Conservation (phyloP, 2,797 vertebrate species). For the Spondyliosoma cantharus region DNA sequence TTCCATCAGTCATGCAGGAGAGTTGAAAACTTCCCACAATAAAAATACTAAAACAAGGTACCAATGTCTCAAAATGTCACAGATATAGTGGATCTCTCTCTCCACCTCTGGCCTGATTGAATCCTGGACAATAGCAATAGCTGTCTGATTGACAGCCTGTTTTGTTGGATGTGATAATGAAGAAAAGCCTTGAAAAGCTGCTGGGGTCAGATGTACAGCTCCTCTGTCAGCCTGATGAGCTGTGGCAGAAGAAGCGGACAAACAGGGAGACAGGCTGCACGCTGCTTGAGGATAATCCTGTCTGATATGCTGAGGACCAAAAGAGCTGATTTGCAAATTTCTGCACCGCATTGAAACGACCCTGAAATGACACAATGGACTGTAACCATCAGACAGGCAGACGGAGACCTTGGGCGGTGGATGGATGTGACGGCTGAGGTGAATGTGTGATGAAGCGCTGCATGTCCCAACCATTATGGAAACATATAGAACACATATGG, state of each 20-base stretch:
- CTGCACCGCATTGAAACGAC: constrained; percentile 66
- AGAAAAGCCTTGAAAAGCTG: constrained; percentile 57
- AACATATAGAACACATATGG: constrained; percentile 23
- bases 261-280: constrained; percentile 59
- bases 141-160: constrained; percentile 41
- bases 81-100: neutral
- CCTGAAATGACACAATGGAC: constrained; percentile 69
- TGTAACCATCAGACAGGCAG: constrained; percentile 54
- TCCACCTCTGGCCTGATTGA: neutral
- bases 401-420: constrained; percentile 46
- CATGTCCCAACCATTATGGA: neutral
- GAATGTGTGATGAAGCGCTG: constrained; percentile 50
- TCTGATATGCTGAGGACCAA: constrained; percentile 72
- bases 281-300: constrained; percentile 76
- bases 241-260: constrained; percentile 60
- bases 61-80: neutral
- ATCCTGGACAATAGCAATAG: constrained; percentile 14
- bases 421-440: constrained; percentile 55
- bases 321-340: constrained; percentile 80
- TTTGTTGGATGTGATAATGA: constrained; percentile 40
- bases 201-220: constrained; percentile 61
- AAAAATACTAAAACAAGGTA: neutral
- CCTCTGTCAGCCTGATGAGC: constrained; percentile 69
- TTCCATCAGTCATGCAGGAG: neutral
- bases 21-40: neutral